Base-by-base conservation (phyloP, 1,140 invertebrate genomes). In the Drosophila bipectinata region DNA sequence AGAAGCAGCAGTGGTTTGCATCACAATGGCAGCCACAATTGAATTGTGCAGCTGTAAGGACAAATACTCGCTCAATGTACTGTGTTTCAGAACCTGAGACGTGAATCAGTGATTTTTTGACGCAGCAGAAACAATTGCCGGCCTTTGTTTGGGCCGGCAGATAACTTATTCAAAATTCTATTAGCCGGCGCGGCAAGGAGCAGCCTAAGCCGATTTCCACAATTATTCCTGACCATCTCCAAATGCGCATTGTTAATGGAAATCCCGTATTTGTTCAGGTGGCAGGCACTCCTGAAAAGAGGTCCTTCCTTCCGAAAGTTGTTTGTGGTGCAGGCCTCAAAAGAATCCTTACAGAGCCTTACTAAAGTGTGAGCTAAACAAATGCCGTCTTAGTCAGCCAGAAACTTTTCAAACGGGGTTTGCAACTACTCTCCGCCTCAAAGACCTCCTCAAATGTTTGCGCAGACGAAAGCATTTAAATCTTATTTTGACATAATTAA, bases 401-500 rank as follows among this genome's bases (percentile, higher is more conserved):
- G 63, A 69, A 87, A 87, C 60, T 63, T 87, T 77, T 37, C 34
- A 37, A 37, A n/a, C 10, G 34, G 34, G 34, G 10, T 10, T 4
- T 37, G 10, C 32, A 37, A 12, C 10, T 37, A 37, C 12, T 37
- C 41, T 8, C 21, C 44, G 44, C 2, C 39, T 14, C n/a, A 41
- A 14, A 1, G 4, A 10, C 39, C 28, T 47, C 52, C 60, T 49
- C 26, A 44, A 76, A 78, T 87, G 82, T 88, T 87, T 87, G 83
- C 63, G 51, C 71, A 88, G 82, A 85, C 82, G 87, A 87, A 88
- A 87, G 83, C 83, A 88, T 88, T 88, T 88, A 88, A 88, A 88
- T 88, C 83, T 88, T 88, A 88, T 89, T 88, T 88, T 88, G 83
- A 88, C 83, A 88, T 88, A 88, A 88, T 88, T 88, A 88, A 88